A percentile compares a stretch with the other conserved stretches of the same genome.
Evolutionary conservation across 2,797 vertebrate species (phyloP).

Genomic region (Coracias cyanogaster): DNA sequence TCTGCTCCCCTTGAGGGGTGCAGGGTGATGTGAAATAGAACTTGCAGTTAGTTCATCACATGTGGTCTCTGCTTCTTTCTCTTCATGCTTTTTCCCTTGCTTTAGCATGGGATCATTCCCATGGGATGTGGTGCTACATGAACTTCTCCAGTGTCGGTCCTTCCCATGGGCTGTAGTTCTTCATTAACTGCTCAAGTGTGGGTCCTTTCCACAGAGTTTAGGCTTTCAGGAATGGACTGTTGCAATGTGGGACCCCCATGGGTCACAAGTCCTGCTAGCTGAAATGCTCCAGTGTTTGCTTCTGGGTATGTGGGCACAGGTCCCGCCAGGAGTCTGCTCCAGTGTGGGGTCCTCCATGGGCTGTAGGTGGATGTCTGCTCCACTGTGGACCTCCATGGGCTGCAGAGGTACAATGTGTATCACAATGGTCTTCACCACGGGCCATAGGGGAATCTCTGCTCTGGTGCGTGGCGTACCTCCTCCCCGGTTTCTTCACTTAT

Average conservation of each 20-base stretch:
- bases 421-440: fast-evolving
- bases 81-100: neutral
- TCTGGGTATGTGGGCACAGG: fast-evolving
- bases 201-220: fast-evolving
- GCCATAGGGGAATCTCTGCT: neutral
- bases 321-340: neutral
- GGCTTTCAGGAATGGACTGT: neutral
- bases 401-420: fast-evolving
- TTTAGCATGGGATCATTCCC: neutral
- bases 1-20: fast-evolving
- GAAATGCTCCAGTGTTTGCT: neutral
- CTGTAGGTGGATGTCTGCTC: neutral
- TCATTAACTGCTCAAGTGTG: fast-evolving
- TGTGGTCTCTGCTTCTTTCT: neutral
- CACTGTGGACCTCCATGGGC: fast-evolving
- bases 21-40: fast-evolving
- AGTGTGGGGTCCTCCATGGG: fast-evolving
- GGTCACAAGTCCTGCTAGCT: neutral
- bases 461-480: fast-evolving
- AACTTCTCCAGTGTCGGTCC: neutral
- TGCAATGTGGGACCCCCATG: fast-evolving
- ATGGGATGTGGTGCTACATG: fast-evolving
- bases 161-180: neutral
- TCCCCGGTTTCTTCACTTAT: neutral
- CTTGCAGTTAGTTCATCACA: neutral